Conservation (phyloP, 2,797 vertebrate genomes). For the Silurus aristotelis region DNA sequence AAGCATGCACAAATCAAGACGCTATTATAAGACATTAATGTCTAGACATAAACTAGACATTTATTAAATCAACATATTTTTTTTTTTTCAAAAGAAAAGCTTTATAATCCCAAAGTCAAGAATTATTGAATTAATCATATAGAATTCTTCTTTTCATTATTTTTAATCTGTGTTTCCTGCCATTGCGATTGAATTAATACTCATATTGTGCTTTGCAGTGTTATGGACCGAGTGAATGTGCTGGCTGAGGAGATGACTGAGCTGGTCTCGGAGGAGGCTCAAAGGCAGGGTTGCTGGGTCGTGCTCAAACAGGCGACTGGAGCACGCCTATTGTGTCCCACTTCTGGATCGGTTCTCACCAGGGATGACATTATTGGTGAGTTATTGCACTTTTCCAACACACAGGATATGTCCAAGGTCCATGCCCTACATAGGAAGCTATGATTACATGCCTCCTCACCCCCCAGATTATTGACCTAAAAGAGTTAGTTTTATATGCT, state of each 20-base stretch:
- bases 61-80: neutral
- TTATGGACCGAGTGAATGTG: conserved; percentile 61
- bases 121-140: neutral
- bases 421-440: neutral
- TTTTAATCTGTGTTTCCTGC: neutral
- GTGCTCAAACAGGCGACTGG: conserved; percentile 79
- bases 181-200: neutral
- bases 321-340: conserved; percentile 76
- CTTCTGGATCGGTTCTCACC: conserved; percentile 68
- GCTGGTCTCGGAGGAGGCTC: conserved; percentile 74
- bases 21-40: too few species aligned
- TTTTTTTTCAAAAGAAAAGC: neutral
- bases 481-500: neutral
- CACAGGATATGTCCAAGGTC: neutral
- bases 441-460: neutral
- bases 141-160: neutral
- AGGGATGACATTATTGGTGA: conserved; percentile 79
- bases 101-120: neutral
- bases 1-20: neutral
- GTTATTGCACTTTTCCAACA: neutral
- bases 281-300: conserved; percentile 79
- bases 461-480: neutral
- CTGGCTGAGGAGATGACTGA: conserved; percentile 74
- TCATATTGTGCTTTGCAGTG: conserved; percentile 56
- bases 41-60: neutral